phyloP scores from a whole-genome alignment of 2,888 invertebrate species.

The Diadegma fenestrale region DNA sequence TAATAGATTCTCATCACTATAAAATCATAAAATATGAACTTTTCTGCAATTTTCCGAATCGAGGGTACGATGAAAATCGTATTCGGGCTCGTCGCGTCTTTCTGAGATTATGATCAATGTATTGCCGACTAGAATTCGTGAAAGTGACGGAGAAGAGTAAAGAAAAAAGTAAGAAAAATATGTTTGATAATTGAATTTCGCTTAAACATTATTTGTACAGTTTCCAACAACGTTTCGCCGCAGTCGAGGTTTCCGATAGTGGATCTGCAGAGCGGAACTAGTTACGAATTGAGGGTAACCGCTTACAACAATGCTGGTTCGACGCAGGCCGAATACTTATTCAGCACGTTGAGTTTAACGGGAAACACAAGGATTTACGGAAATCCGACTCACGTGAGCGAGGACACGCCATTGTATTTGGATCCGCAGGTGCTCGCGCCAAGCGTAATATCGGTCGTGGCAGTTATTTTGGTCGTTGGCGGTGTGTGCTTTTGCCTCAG shows the following conservation, averaged over 20 bases:
- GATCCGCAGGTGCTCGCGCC: slow-evolving; percentile 86
- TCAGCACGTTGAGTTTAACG: slow-evolving; percentile 86
- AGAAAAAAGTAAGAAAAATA: neutral
- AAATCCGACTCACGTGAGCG: slow-evolving; percentile 77
- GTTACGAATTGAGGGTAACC: slow-evolving; percentile 86
- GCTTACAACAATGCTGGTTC: slow-evolving; percentile 89
- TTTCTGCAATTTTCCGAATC: too few relatives aligned
- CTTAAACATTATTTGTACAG: slow-evolving; percentile 74
- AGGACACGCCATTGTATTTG: slow-evolving; percentile 83
- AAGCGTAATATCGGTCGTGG: slow-evolving; percentile 85
- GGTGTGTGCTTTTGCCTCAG: slow-evolving; percentile 87
- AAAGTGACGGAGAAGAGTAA: neutral
- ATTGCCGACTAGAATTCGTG: neutral
- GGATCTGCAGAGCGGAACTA: slow-evolving; percentile 85
- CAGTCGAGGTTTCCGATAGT: slow-evolving; percentile 85
- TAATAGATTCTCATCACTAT: too few relatives aligned
- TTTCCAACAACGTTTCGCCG: slow-evolving; percentile 86
- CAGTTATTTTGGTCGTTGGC: slow-evolving; percentile 86
- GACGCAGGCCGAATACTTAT: slow-evolving; percentile 87
- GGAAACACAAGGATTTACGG: slow-evolving; percentile 84
- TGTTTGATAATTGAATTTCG: slow-evolving; percentile 6
- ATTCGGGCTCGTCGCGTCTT: too few relatives aligned
- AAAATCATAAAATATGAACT: too few relatives aligned
- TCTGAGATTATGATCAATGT: neutral
- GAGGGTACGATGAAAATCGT: too few relatives aligned